phyloP scores from a whole-genome alignment of 2,797 vertebrate genomes.

The Psittacula derbiana region DNA sequence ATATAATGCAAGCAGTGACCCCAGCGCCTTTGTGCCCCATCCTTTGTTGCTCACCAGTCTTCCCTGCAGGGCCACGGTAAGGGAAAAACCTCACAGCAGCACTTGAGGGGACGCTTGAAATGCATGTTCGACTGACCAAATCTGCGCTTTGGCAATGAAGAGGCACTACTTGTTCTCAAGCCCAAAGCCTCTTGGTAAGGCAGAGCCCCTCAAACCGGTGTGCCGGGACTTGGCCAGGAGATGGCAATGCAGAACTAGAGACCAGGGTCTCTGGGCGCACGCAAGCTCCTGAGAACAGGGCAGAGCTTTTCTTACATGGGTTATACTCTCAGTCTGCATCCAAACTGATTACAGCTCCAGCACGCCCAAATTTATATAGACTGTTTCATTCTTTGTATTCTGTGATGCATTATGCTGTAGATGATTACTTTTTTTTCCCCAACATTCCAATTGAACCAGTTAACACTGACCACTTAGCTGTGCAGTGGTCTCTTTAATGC shows the following conservation, averaged over 20 bases:
- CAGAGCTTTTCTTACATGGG: accelerated
- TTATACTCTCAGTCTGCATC: accelerated
- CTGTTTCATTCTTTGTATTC: background rate
- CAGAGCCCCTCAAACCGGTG: background rate
- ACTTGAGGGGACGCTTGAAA: accelerated
- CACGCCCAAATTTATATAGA: accelerated
- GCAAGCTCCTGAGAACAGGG: background rate
- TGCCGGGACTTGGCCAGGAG: slow-evolving; percentile 39
- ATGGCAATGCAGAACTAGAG: slow-evolving; percentile 54
- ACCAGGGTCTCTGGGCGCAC: accelerated
- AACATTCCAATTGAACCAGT: background rate
- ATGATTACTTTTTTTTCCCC: too few species aligned
- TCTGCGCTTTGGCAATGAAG: background rate
- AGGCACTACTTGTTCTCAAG: background rate
- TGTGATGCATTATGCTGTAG: background rate
- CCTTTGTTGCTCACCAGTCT: background rate
- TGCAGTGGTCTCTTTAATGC: background rate
- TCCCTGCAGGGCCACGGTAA: background rate
- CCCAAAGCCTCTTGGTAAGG: background rate
- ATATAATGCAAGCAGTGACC: background rate
- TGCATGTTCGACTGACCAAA: accelerated
- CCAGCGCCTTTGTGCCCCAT: background rate
- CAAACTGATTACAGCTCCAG: background rate
- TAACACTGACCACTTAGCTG: background rate
- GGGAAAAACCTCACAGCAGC: background rate